Conservation (phyloP, 2,797 vertebrate genomes). For the Phataginus tricuspis region DNA sequence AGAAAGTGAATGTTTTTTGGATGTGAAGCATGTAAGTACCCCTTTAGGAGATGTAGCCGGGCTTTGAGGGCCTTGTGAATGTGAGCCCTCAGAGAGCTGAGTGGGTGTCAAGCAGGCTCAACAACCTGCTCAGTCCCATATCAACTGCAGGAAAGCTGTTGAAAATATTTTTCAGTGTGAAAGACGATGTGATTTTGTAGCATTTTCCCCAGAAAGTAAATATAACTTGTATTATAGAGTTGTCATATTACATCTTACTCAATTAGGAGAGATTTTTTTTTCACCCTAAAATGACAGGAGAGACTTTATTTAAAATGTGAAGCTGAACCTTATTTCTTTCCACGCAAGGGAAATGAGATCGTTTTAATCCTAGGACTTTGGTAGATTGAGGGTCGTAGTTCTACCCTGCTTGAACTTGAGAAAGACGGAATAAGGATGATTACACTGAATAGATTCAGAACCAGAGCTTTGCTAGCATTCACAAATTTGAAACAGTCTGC, state of each 20-base stretch:
- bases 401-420: neutral
- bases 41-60: neutral
- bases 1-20: neutral
- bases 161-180: neutral
- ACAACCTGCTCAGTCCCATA: neutral
- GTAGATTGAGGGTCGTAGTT: neutral
- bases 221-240: neutral
- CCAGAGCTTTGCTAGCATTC: neutral
- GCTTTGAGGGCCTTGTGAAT: neutral
- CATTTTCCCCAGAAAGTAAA: neutral
- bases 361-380: neutral
- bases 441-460: neutral
- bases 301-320: neutral
- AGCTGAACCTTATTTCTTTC: neutral
- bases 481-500: neutral
- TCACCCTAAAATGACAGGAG: neutral
- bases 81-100: neutral
- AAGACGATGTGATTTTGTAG: neutral
- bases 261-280: neutral
- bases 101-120: neutral
- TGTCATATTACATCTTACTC: neutral
- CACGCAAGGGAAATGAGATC: neutral
- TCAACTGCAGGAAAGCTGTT: neutral
- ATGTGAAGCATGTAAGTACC: neutral
- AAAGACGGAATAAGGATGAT: neutral